Conservation (phyloP, 2,888 invertebrate genomes). For the Caenorhabditis wallacei region DNA sequence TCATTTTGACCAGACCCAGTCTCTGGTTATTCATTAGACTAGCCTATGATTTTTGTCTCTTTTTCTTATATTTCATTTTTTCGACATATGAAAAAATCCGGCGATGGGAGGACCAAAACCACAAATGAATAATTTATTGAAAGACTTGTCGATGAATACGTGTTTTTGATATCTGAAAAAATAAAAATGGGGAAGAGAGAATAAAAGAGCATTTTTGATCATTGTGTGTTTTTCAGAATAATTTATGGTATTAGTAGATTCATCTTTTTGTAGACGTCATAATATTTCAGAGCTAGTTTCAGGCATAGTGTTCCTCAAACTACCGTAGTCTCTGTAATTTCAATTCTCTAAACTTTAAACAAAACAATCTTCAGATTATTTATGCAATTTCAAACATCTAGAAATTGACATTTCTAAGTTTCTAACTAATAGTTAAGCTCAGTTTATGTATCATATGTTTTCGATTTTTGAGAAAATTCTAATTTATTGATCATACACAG, state of each 20-base stretch:
- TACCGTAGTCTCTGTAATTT: too few relatives aligned
- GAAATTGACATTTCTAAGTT: too few relatives aligned
- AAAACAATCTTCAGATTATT: too few relatives aligned
- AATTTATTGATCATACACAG: too few relatives aligned
- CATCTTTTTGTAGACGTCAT: neutral
- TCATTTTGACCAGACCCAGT: slow-evolving; percentile 18
- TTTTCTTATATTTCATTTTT: slow-evolving; percentile 1
- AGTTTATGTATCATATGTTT: too few relatives aligned
- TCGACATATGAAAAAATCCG: neutral
- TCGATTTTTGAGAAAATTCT: too few relatives aligned
- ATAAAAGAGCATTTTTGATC: slow-evolving; percentile 16
- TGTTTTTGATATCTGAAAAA: slow-evolving; percentile 33
- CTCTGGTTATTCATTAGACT: slow-evolving; percentile 23
- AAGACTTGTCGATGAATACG: slow-evolving; percentile 34
- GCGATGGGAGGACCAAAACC: slow-evolving; percentile 1
- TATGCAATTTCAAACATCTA: too few relatives aligned
- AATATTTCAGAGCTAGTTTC: neutral
- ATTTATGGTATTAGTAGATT: slow-evolving; percentile 22
- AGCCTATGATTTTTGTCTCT: slow-evolving; percentile 31
- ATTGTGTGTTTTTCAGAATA: slow-evolving; percentile 13
- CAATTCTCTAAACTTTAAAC: too few relatives aligned
- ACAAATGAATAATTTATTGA: slow-evolving; percentile 33
- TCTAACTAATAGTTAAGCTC: too few relatives aligned
- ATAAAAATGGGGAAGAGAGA: neutral
- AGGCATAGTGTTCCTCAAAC: too few relatives aligned